Evolutionary conservation across 1,140 invertebrate species (phyloP), one percentile per base, ranked within the genome.

Genomic region (Penaeus japonicus): DNA sequence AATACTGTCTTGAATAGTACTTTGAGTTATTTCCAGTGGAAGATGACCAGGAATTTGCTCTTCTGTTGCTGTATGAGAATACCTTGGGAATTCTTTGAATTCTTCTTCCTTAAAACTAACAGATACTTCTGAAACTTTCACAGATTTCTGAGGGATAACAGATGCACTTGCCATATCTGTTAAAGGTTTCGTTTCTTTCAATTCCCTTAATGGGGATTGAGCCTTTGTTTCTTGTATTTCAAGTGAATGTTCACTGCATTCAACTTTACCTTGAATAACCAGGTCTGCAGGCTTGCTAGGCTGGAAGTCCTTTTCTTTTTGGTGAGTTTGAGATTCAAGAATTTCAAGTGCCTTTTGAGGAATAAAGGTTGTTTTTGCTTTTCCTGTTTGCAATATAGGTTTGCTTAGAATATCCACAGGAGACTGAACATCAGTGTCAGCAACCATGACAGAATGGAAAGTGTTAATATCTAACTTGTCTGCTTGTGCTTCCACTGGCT

Each of bases 91-190:
- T 70, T 90, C 89, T 84, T 87, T 84, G 39, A 91, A 85, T 30
- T 89, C 85, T 62, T 87, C 82, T 82, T 91, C 91, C 54, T 90
- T 91, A 81, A 79, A 85, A n/a, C 77, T 81, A 5, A 85, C 62
- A 27, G 91, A 83, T 70, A 91, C 89, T 39, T 91, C 90, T 20
- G 79, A 85, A 24, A 91, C 87, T n/a, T 81, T 80, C 47, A 91
- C 81, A 47, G 90, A 90, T 62, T 91, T 89, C 39, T 88, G 77
- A 53, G 89, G 81, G n/a, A 89, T 81, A 12, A 89, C 39, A 59
- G 82, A 84, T 27, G 84, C 53, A 80, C 83, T 89, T 53, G 90
- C 89, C 73, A 83, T 84, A 20, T 89, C 86, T 39, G 62, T 59
- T 7, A 24, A 55, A 78, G 90, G 90, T 39, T 86, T 83, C 0